phyloP scores from a whole-genome alignment of 2,888 invertebrate genomes.

The Rhingia campestris region DNA sequence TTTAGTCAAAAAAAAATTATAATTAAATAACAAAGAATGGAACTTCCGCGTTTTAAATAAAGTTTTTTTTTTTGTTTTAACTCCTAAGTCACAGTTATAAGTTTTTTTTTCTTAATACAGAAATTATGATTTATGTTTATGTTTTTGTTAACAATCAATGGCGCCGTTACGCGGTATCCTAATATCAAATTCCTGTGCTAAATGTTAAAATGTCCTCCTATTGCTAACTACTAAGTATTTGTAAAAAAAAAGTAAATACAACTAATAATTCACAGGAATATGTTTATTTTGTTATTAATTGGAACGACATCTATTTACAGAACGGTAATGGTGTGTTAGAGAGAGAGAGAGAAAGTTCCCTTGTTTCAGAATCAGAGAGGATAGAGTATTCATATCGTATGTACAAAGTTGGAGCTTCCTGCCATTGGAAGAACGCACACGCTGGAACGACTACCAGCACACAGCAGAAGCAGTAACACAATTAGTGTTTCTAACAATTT shows the following conservation, averaged over 20 bases:
- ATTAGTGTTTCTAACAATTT: background rate
- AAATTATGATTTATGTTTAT: slow-evolving; percentile 39
- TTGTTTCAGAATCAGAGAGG: slow-evolving; percentile 31
- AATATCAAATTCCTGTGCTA: slow-evolving; percentile 53
- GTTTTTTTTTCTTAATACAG: slow-evolving; percentile 59
- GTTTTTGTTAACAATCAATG: slow-evolving; percentile 32
- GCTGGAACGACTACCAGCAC: background rate
- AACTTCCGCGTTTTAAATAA: slow-evolving; percentile 49
- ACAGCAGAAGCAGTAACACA: slow-evolving; percentile 14
- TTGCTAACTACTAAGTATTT: slow-evolving; percentile 56
- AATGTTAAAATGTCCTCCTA: slow-evolving; percentile 42
- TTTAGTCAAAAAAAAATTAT: slow-evolving; percentile 58
- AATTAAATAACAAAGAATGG: slow-evolving; percentile 70
- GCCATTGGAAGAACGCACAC: slow-evolving; percentile 12
- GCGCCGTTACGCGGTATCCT: slow-evolving; percentile 15
- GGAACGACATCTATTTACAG: slow-evolving; percentile 54
- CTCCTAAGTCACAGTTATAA: slow-evolving; percentile 63
- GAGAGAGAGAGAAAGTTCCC: slow-evolving; percentile 13
- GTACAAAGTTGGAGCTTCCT: slow-evolving; percentile 30
- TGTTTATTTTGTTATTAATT: slow-evolving; percentile 19
- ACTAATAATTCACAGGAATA: slow-evolving; percentile 57
- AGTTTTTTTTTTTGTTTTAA: slow-evolving; percentile 28
- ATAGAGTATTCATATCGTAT: slow-evolving; percentile 35
- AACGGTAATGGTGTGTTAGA: background rate
- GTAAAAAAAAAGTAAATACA: slow-evolving; percentile 37